These are phyloP conservation scores for Cephus spinipes DNA, from an alignment of 2,888 invertebrate species.

Conservation along the genomic window DNA sequence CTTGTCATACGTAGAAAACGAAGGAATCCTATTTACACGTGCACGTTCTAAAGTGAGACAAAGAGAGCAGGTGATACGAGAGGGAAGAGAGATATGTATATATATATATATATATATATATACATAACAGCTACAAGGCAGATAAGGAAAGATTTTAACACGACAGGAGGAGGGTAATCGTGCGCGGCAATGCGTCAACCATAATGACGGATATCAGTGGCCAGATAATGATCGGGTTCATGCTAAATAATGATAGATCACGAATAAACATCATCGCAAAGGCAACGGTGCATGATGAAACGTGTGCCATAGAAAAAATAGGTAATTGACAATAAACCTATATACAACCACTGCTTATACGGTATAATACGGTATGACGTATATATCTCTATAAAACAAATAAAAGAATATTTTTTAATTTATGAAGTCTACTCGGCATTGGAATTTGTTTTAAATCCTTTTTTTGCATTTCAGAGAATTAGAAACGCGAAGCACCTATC, in stretches of 20 bases:
- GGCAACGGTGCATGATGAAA: not conserved
- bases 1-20: not conserved
- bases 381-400: not conserved
- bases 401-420: too few relatives aligned
- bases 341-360: not conserved
- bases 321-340: not conserved
- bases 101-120: too few relatives aligned
- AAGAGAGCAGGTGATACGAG: not conserved
- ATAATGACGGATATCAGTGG: not conserved
- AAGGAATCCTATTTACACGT: not conserved
- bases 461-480: not conserved
- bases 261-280: not conserved
- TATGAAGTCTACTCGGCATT: too few relatives aligned
- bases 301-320: not conserved
- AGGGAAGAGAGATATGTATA: not conserved
- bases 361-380: not conserved
- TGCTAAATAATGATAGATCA: not conserved
- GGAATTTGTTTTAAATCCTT: too few relatives aligned
- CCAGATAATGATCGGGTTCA: not conserved
- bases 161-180: not conserved
- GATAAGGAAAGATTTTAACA: not conserved
- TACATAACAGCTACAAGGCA: not conserved
- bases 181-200: slow-evolving; percentile 1
- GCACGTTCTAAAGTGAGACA: not conserved
- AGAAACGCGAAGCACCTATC: not conserved